phyloP scores from a whole-genome alignment of 2,797 vertebrate genomes.

The Tolypeutes matacus region DNA sequence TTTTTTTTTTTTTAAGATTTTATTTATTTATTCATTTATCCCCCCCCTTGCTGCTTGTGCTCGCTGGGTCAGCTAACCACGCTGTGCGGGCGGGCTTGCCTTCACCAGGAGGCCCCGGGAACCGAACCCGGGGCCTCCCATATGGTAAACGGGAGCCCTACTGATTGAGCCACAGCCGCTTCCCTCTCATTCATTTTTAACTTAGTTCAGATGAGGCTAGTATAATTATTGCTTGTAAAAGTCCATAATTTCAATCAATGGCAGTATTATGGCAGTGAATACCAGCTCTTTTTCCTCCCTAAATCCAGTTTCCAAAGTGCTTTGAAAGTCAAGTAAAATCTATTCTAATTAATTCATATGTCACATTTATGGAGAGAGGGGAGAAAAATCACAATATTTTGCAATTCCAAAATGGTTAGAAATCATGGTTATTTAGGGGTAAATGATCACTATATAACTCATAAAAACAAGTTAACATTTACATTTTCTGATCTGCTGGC shows the following conservation, averaged over 20 bases:
- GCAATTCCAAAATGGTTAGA: constrained; percentile 50
- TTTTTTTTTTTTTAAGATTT: no score
- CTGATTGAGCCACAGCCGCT: no score
- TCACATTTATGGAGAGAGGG: constrained; percentile 6
- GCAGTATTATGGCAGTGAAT: background rate
- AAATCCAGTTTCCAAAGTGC: constrained; percentile 43
- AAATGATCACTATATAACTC: background rate
- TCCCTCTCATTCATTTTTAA: constrained; percentile 28
- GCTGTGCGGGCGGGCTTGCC: no score
- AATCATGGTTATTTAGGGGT: background rate
- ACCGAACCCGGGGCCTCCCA: no score
- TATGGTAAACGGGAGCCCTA: no score
- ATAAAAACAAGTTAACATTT: constrained; percentile 55
- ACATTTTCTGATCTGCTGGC: constrained; percentile 8
- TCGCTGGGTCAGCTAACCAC: no score
- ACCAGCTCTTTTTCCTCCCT: background rate
- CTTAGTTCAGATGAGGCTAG: constrained; percentile 16
- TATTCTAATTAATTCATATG: constrained; percentile 57
- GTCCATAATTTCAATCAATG: constrained; percentile 6
- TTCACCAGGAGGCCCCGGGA: no score
- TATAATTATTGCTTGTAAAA: constrained; percentile 56
- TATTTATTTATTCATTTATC: no score
- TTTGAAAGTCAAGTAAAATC: constrained; percentile 58
- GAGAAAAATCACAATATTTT: constrained; percentile 51
- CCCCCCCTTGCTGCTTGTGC: no score